These are phyloP conservation scores for Euura saliciscinereae DNA, from an alignment of 1,140 invertebrate genomes.

Conservation along the genomic window DNA sequence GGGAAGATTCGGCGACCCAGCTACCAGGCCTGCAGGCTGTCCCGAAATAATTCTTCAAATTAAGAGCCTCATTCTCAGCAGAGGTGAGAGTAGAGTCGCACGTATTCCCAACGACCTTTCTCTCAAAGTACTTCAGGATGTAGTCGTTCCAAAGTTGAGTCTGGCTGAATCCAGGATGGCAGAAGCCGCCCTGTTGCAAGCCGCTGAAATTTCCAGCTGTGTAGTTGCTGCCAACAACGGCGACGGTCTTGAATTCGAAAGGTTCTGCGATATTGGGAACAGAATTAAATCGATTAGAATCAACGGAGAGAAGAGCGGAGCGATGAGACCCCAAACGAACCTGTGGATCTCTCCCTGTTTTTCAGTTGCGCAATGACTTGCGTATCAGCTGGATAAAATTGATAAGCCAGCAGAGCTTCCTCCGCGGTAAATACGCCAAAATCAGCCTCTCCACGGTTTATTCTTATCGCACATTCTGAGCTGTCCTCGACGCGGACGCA, in stretches of 20 bases:
- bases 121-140: conserved; percentile 66
- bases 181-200: conserved; percentile 61
- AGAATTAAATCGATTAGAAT: conserved; percentile 7
- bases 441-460: conserved; percentile 56
- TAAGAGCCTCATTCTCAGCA: conserved; percentile 63
- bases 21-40: conserved; percentile 70
- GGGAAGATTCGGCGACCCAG: conserved; percentile 63
- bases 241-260: conserved; percentile 64
- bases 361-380: conserved; percentile 57
- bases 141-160: conserved; percentile 63
- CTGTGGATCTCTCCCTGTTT: conserved; percentile 44
- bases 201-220: conserved; percentile 50
- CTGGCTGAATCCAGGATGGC: conserved; percentile 67
- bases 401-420: conserved; percentile 59
- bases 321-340: conserved; percentile 30
- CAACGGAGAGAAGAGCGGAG: neutral
- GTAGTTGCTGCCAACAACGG: conserved; percentile 54
- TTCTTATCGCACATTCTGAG: conserved; percentile 61
- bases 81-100: conserved; percentile 46
- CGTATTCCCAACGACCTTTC: conserved; percentile 41
- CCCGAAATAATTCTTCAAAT: conserved; percentile 64
- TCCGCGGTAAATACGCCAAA: conserved; percentile 64
- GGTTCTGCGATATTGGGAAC: conserved; percentile 50
- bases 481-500: conserved; percentile 49
- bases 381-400: conserved; percentile 53